These are phyloP conservation scores for Cyprinus carpio DNA, from an alignment of 2,113 vertebrate genomes.

Conservation along the genomic window DNA sequence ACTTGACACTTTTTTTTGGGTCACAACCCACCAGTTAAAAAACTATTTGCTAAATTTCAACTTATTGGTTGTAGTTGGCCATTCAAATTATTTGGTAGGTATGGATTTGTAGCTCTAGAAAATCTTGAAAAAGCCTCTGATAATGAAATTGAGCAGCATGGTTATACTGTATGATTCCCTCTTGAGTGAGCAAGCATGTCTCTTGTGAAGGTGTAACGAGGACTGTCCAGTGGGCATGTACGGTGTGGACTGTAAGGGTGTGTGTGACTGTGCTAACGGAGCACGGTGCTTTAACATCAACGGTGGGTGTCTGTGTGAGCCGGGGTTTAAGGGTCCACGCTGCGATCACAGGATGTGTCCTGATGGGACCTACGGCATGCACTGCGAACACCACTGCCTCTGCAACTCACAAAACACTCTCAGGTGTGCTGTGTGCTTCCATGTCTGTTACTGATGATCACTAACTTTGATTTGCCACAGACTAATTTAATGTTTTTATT, in stretches of 20 bases:
- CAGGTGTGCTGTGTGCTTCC: conserved; percentile 70
- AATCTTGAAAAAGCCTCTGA: neutral
- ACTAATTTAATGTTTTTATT: neutral
- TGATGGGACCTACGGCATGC: conserved; percentile 77
- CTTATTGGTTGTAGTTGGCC: neutral
- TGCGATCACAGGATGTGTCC: conserved; percentile 83
- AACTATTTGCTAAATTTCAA: no score
- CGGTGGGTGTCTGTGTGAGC: conserved; percentile 88
- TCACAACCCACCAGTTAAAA: no score
- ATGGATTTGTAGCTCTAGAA: neutral
- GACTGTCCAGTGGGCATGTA: conserved; percentile 81
- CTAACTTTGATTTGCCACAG: neutral
- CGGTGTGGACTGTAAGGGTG: conserved; percentile 80
- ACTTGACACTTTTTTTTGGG: no score
- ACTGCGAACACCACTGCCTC: conserved; percentile 80
- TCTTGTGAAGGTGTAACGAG: conserved; percentile 81
- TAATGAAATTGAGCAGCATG: neutral
- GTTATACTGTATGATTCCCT: neutral
- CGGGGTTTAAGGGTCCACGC: conserved; percentile 83
- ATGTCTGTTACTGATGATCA: neutral
- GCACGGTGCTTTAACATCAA: conserved; percentile 88
- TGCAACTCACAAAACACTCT: conserved; percentile 84
- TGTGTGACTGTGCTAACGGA: conserved; percentile 86
- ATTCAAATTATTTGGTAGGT: neutral
- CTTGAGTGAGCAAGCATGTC: neutral